These are phyloP conservation scores for Triplophysa dalaica DNA, from an alignment of 2,113 vertebrate species.

Conservation along the genomic window DNA sequence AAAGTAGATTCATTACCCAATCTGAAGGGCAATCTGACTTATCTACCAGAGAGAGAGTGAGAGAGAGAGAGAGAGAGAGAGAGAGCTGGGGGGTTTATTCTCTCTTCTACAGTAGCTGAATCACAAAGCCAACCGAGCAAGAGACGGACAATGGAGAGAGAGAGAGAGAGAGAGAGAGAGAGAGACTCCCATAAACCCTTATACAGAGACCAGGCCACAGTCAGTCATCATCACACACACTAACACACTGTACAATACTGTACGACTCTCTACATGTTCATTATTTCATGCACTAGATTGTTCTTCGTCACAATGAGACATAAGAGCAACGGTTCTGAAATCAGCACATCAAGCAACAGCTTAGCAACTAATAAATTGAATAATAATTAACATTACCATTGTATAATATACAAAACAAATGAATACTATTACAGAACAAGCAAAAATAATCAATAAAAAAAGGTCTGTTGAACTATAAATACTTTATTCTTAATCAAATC, in stretches of 20 bases:
- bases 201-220: conserved; percentile 5
- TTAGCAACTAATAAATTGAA: no score
- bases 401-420: no score
- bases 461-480: no score
- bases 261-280: conserved; percentile 15
- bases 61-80: neutral
- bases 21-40: conserved; percentile 72
- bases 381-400: no score
- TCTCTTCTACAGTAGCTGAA: conserved; percentile 35
- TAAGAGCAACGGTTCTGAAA: neutral
- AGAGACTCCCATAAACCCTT: conserved; percentile 26
- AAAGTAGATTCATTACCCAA: conserved; percentile 72
- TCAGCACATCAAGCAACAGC: neutral
- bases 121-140: conserved; percentile 53
- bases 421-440: no score
- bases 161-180: conserved; percentile 37
- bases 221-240: neutral
- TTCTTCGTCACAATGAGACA: neutral
- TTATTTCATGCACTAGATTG: neutral
- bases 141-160: conserved; percentile 27
- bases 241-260: neutral
- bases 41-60: conserved; percentile 15
- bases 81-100: conserved; percentile 33
- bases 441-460: no score
- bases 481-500: no score